Evolutionary conservation across 2,797 vertebrate genomes (phyloP).

Genomic region (Crocidura indochinensis): DNA sequence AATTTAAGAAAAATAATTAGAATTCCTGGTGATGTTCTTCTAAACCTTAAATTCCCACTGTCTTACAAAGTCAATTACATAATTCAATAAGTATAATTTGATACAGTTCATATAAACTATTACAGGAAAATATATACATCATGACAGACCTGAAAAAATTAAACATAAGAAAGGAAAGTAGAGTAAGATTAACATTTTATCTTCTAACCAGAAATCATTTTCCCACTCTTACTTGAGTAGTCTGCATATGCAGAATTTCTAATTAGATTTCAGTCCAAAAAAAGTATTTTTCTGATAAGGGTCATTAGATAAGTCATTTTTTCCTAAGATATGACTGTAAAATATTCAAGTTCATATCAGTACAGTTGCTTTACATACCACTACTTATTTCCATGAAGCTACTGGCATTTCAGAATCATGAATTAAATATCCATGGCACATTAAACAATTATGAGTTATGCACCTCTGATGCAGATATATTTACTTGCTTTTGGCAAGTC

Average conservation of each 20-base stretch:
- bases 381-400: constrained; percentile 61
- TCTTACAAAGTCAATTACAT: constrained; percentile 5
- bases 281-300: constrained; percentile 14
- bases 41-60: not conserved
- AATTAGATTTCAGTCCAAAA: not conserved
- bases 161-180: not conserved
- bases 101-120: not conserved
- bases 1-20: constrained; percentile 14
- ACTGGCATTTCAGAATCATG: constrained; percentile 52
- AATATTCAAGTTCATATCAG: constrained; percentile 20
- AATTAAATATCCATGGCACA: constrained; percentile 49
- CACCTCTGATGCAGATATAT: constrained; percentile 16
- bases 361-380: constrained; percentile 33
- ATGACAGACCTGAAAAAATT: not conserved
- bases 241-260: not conserved
- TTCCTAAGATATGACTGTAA: not conserved
- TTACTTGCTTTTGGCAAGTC: constrained; percentile 30
- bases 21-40: not conserved
- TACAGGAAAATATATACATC: not conserved
- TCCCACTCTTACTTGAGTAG: not conserved
- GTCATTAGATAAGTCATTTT: not conserved
- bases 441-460: constrained; percentile 65
- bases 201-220: not conserved
- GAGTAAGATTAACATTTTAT: constrained; percentile 2
- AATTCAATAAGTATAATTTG: not conserved